A percentile compares a stretch with the other conserved stretches of the same genome.
These are phyloP conservation scores for Morus bassanus DNA, from an alignment of 2,797 vertebrate genomes.

Conservation along the genomic window DNA sequence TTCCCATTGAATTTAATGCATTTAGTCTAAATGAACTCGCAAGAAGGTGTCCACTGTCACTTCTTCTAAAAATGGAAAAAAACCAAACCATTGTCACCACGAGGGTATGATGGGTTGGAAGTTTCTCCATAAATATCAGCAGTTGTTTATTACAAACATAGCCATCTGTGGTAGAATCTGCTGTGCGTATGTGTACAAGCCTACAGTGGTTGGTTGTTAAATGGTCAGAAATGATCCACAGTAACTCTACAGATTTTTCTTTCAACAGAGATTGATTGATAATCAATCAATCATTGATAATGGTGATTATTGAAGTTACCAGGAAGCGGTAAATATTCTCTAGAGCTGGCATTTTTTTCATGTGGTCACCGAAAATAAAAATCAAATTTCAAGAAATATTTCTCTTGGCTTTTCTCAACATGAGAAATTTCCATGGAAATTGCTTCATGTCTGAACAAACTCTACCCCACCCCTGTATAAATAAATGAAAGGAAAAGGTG, in stretches of 20 bases:
- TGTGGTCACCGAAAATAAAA: background rate
- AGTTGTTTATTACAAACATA: background rate
- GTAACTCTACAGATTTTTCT: background rate
- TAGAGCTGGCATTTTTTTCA: background rate
- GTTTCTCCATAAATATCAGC: background rate
- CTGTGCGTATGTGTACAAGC: background rate
- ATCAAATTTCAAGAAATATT: background rate
- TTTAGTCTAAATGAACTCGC: background rate
- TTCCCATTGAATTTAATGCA: background rate
- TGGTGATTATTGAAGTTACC: background rate
- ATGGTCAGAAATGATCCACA: background rate
- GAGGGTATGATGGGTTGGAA: background rate
- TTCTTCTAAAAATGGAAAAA: background rate
- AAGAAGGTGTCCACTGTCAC: background rate
- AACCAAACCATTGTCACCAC: background rate
- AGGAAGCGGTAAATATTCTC: background rate
- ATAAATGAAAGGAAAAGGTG: background rate
- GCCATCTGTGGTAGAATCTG: background rate
- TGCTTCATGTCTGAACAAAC: background rate
- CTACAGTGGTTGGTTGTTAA: background rate
- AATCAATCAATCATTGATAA: too few relatives aligned
- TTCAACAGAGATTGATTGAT: background rate
- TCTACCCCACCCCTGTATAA: background rate
- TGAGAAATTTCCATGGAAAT: background rate
- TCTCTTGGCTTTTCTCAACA: background rate